Percentiles rank a stretch among this genome's conserved stretches.
Evolutionary conservation across 2,888 invertebrate species (phyloP).

Genomic region (Coleophora flavipennella): DNA sequence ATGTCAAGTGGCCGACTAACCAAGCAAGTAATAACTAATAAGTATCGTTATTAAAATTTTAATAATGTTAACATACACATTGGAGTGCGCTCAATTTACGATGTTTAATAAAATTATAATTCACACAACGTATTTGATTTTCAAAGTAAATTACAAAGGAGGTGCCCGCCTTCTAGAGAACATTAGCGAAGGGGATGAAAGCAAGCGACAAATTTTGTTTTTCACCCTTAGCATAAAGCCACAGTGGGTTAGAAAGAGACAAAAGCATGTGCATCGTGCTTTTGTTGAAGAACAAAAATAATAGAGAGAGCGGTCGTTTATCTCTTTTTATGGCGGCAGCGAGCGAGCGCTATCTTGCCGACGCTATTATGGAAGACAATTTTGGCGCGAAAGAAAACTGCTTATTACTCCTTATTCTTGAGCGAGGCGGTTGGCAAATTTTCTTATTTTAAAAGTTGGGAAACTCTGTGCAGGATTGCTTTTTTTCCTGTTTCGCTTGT

Average conservation of each 20-base stretch:
- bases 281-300: conserved; percentile 72
- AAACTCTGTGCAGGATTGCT: conserved; percentile 9
- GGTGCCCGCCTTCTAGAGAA: conserved; percentile 51
- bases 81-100: conserved; percentile 42
- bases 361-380: conserved; percentile 71
- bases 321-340: conserved; percentile 67
- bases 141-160: conserved; percentile 63
- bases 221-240: conserved; percentile 47
- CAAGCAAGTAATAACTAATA: conserved; percentile 13
- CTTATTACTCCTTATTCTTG: conserved; percentile 70
- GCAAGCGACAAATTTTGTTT: conserved; percentile 63
- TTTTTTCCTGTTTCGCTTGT: conserved; percentile 13
- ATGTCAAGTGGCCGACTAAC: not conserved
- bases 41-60: conserved; percentile 46
- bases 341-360: conserved; percentile 61
- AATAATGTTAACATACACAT: conserved; percentile 49
- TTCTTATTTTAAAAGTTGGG: conserved; percentile 23
- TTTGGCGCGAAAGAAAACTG: conserved; percentile 73
- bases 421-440: conserved; percentile 42
- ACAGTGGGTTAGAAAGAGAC: conserved; percentile 45
- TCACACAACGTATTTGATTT: conserved; percentile 63
- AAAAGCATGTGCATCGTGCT: conserved; percentile 64
- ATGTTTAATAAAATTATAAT: conserved; percentile 66
- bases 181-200: conserved; percentile 61
- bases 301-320: conserved; percentile 72